Conservation (phyloP, 2,113 vertebrate species). For the Paraplagusia blochii region DNA sequence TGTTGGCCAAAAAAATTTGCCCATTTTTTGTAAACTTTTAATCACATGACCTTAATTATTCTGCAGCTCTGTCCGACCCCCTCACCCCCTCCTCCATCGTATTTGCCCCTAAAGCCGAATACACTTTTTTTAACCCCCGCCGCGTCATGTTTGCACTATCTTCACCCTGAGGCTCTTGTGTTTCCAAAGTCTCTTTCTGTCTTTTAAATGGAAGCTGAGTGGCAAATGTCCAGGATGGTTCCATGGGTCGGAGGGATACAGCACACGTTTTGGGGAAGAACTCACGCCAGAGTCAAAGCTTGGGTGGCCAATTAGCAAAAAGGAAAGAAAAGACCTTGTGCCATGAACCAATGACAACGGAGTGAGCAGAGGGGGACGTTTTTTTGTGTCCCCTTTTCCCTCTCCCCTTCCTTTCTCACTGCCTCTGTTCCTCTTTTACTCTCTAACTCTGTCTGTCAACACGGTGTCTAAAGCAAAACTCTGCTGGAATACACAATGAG, state of each 20-base stretch:
- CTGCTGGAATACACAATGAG: slow-evolving; percentile 72
- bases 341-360: slow-evolving; percentile 65
- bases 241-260: slow-evolving; percentile 35
- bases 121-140: slow-evolving; percentile 20
- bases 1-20: too few species aligned
- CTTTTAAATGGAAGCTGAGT: slow-evolving; percentile 62
- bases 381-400: slow-evolving; percentile 50
- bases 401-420: slow-evolving; percentile 43
- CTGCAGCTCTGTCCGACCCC: too few species aligned
- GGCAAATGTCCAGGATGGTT: slow-evolving; percentile 44
- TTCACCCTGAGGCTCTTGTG: slow-evolving; percentile 17
- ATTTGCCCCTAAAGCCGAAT: not conserved
- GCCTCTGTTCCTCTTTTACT: slow-evolving; percentile 62
- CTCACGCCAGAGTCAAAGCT: slow-evolving; percentile 67
- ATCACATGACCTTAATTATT: too few species aligned
- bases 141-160: slow-evolving; percentile 18
- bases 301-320: slow-evolving; percentile 83
- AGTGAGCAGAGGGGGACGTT: slow-evolving; percentile 44
- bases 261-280: slow-evolving; percentile 62
- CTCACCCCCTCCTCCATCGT: too few species aligned
- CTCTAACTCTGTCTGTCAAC: slow-evolving; percentile 72
- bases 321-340: slow-evolving; percentile 67
- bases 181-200: slow-evolving; percentile 7
- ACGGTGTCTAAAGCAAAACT: slow-evolving; percentile 68
- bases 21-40: too few species aligned